These are phyloP conservation scores for Melozone crissalis DNA, from an alignment of 2,113 vertebrate genomes.

Conservation along the genomic window DNA sequence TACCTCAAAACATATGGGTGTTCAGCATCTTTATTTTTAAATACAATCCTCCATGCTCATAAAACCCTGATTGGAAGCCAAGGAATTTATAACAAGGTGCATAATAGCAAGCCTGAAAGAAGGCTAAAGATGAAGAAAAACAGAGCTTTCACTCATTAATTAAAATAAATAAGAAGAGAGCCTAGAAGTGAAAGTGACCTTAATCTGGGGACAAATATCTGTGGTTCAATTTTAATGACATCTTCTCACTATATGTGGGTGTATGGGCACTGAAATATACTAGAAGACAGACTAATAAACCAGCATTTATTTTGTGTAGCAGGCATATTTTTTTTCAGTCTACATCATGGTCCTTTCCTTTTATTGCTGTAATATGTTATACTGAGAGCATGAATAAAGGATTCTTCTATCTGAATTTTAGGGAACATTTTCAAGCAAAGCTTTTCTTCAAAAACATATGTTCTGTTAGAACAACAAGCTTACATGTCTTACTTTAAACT, in stretches of 20 bases:
- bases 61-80: constrained; percentile 53
- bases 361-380: not conserved
- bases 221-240: not conserved
- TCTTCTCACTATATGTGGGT: not conserved
- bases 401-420: not conserved
- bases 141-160: not conserved
- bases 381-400: not conserved
- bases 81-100: constrained; percentile 54
- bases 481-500: not conserved
- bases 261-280: not conserved
- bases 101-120: not conserved
- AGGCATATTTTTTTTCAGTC: not conserved
- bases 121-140: constrained; percentile 14
- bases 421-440: not conserved
- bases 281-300: not conserved
- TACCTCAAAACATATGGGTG: constrained; percentile 63
- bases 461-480: not conserved
- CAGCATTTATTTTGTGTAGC: not conserved
- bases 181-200: not conserved
- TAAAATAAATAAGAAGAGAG: not conserved
- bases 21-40: constrained; percentile 62
- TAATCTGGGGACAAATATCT: not conserved
- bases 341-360: not conserved
- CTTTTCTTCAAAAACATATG: not conserved
- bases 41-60: constrained; percentile 23